Percentiles rank a stretch among this genome's conserved stretches.
These are phyloP conservation scores for Carassius gibelio DNA, from an alignment of 2,113 vertebrate genomes.

Conservation along the genomic window DNA sequence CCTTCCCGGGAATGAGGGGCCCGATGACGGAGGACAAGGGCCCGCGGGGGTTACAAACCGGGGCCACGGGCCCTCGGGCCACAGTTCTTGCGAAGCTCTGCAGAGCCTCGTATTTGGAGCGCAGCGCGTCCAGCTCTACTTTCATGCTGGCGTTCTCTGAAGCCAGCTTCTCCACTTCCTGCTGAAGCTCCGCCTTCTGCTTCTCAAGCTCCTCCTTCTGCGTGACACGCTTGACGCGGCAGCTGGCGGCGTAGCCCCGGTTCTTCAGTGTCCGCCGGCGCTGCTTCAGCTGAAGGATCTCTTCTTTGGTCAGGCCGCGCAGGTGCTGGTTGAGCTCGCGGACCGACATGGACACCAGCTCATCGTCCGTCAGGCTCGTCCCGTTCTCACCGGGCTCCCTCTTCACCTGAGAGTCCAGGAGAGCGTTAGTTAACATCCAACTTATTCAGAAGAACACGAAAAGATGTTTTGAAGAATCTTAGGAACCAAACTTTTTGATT, in stretches of 20 bases:
- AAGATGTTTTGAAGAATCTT: too few relatives aligned
- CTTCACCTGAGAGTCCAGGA: constrained; percentile 84
- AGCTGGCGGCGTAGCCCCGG: constrained; percentile 94
- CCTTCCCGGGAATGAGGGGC: constrained; percentile 91
- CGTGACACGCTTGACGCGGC: constrained; percentile 93
- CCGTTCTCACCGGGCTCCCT: constrained; percentile 98
- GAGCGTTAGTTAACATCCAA: not conserved
- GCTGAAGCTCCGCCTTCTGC: constrained; percentile 96
- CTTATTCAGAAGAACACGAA: too few relatives aligned
- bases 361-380: constrained; percentile 96
- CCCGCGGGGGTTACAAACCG: constrained; percentile 82
- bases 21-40: constrained; percentile 86
- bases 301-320: constrained; percentile 92
- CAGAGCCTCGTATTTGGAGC: constrained; percentile 97
- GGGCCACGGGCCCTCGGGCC: constrained; percentile 87
- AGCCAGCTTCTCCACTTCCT: constrained; percentile 97
- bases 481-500: too few relatives aligned
- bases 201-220: constrained; percentile 98
- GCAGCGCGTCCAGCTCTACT: constrained; percentile 92
- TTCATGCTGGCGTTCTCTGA: constrained; percentile 95
- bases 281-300: constrained; percentile 97
- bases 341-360: constrained; percentile 98
- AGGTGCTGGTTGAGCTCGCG: constrained; percentile 98
- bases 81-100: constrained; percentile 98
- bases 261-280: constrained; percentile 96